phyloP scores from a whole-genome alignment of 2,113 vertebrate species.

The Etheostoma spectabile region DNA sequence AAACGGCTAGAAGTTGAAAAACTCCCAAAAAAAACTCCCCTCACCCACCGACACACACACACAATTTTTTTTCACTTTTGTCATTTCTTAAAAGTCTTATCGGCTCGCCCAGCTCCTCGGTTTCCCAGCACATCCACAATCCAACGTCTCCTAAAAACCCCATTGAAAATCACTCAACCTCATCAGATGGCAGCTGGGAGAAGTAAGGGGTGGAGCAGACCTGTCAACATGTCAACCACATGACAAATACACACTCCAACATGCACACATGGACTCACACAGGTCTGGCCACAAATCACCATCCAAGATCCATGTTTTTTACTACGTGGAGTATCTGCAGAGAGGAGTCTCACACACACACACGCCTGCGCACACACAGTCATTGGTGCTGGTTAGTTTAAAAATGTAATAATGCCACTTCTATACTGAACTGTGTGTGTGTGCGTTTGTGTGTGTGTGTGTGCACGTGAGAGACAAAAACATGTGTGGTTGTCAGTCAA shows the following conservation, averaged over 20 bases:
- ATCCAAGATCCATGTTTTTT: slow-evolving; percentile 45
- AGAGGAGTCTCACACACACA: slow-evolving; percentile 10
- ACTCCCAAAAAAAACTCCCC: no score
- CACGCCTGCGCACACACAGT: slow-evolving; percentile 8
- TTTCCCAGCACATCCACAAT: slow-evolving; percentile 68
- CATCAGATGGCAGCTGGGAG: slow-evolving; percentile 79
- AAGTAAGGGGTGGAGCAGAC: slow-evolving; percentile 73
- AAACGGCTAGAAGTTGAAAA: slow-evolving; percentile 7
- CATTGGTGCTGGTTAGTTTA: slow-evolving; percentile 2
- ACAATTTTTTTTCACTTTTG: slow-evolving; percentile 45
- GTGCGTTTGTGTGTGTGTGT: slow-evolving; percentile 22
- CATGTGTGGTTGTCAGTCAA: slow-evolving; percentile 69
- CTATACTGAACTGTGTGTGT: slow-evolving; percentile 53
- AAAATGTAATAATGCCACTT: slow-evolving; percentile 50
- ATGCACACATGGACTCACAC: slow-evolving; percentile 15
- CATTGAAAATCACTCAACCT: slow-evolving; percentile 82
- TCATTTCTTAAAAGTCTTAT: slow-evolving; percentile 53
- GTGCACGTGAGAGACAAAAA: slow-evolving; percentile 37
- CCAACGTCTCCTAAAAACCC: slow-evolving; percentile 58
- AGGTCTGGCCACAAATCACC: slow-evolving; percentile 38
- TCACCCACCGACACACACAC: no score
- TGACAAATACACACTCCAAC: slow-evolving; percentile 57
- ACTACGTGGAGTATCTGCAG: slow-evolving; percentile 1
- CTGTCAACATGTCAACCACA: slow-evolving; percentile 82
- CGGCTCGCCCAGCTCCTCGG: slow-evolving; percentile 23